Evolutionary conservation across 1,140 invertebrate genomes (phyloP).

Genomic region (Papilio helenus): DNA sequence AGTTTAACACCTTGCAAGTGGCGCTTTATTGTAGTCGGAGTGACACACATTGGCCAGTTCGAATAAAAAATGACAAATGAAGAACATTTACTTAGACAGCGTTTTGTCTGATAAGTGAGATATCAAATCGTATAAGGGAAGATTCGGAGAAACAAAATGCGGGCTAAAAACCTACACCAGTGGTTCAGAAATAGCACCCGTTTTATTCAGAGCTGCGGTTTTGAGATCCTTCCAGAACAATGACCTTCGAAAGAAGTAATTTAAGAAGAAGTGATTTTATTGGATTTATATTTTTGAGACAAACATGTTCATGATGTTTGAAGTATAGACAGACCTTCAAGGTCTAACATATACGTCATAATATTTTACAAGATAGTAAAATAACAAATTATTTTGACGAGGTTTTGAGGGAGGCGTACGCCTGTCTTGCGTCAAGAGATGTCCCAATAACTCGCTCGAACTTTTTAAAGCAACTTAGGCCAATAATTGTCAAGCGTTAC

Average conservation of each 20-base stretch:
- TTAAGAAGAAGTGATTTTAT: no score
- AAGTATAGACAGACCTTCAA: background rate
- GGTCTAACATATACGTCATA: no score
- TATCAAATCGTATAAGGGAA: background rate
- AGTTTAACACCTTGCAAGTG: conserved; percentile 75
- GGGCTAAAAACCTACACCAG: no score
- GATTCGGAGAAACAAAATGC: no score
- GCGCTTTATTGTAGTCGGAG: conserved; percentile 50
- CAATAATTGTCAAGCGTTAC: conserved; percentile 40
- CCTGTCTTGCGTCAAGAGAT: no score
- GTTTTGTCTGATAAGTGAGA: background rate
- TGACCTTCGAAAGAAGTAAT: no score
- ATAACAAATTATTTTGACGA: background rate
- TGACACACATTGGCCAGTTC: conserved; percentile 43
- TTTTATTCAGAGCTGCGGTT: no score
- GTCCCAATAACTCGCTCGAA: no score
- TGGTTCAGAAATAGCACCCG: no score
- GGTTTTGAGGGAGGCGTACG: no score
- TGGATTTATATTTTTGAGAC: background rate
- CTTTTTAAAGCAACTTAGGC: background rate
- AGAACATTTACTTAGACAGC: background rate
- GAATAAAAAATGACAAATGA: background rate
- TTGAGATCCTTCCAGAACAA: no score
- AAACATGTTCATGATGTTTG: background rate
- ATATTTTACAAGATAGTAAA: background rate